These are phyloP conservation scores for Chondrilla cf. caribensis DNA, from an alignment of 37 sponge, comb jelly and placozoan species.

Conservation along the genomic window DNA sequence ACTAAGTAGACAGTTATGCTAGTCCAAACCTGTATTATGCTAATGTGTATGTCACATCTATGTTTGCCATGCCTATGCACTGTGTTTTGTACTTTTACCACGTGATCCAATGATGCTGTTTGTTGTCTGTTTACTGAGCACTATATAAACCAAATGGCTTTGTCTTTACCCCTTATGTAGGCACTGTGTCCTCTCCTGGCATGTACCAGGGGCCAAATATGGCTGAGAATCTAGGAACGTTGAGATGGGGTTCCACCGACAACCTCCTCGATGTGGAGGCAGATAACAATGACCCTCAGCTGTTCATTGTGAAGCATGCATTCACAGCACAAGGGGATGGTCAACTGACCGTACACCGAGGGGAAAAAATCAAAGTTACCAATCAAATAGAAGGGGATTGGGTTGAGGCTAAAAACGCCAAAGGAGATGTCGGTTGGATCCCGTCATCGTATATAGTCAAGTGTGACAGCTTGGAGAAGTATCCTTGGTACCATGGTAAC, in stretches of 20 bases:
- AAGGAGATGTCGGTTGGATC: constrained; percentile 86
- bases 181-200: not conserved
- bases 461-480: constrained; percentile 89
- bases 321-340: constrained; percentile 63
- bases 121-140: too few species aligned
- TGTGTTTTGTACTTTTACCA: too few species aligned
- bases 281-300: constrained; percentile 46
- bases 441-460: constrained; percentile 90
- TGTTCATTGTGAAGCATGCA: constrained; percentile 73
- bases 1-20: too few species aligned
- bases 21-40: too few species aligned
- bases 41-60: too few species aligned
- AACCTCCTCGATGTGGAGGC: constrained; percentile 41
- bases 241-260: constrained; percentile 54
- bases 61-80: too few species aligned
- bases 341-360: constrained; percentile 72
- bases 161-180: too few species aligned
- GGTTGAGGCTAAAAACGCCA: constrained; percentile 62
- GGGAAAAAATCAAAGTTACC: constrained; percentile 73
- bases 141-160: too few species aligned
- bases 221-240: not conserved
- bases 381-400: constrained; percentile 72
- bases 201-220: not conserved
- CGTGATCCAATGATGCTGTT: too few species aligned
- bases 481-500: constrained; percentile 93